phyloP scores from a whole-genome alignment of 2,797 vertebrate species.

The Alca torda region DNA sequence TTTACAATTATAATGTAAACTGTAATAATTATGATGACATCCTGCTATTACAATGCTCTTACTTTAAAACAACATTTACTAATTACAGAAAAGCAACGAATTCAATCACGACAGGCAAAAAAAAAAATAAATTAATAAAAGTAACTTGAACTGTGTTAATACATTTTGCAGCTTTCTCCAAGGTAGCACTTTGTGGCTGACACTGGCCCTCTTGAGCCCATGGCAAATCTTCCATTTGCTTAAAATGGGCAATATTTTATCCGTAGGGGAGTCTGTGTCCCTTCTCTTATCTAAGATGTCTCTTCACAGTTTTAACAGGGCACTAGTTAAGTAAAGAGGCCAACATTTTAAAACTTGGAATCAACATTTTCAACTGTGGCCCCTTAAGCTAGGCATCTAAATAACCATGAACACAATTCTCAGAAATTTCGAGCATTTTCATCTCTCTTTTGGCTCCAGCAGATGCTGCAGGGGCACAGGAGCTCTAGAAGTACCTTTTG shows the following conservation, averaged over 20 bases:
- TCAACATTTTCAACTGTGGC: conserved; percentile 26
- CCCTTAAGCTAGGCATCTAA: conserved; percentile 24
- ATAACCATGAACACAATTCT: not conserved
- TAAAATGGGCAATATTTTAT: conserved; percentile 35
- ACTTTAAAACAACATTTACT: not conserved
- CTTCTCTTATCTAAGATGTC: conserved; percentile 34
- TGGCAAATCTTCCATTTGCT: conserved; percentile 30
- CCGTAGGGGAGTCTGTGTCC: conserved; percentile 11
- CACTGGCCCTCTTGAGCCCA: not conserved
- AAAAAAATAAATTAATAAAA: not conserved
- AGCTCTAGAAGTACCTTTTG: conserved; percentile 36
- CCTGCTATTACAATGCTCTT: not conserved
- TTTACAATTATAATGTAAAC: not conserved
- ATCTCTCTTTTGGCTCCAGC: conserved; percentile 54
- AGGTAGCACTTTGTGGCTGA: conserved; percentile 7
- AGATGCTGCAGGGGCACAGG: conserved; percentile 8
- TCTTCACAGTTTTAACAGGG: conserved; percentile 6
- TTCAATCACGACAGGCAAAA: not conserved
- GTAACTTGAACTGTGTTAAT: not conserved
- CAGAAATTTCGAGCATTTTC: conserved; percentile 22
- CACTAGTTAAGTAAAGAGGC: conserved; percentile 23
- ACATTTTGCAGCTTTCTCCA: conserved; percentile 10
- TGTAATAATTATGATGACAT: not conserved
- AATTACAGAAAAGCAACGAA: conserved; percentile 21
- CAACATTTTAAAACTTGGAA: conserved; percentile 23